Evolutionary conservation across 2,888 invertebrate genomes (phyloP).

Genomic region (Stegana nigrithorax): DNA sequence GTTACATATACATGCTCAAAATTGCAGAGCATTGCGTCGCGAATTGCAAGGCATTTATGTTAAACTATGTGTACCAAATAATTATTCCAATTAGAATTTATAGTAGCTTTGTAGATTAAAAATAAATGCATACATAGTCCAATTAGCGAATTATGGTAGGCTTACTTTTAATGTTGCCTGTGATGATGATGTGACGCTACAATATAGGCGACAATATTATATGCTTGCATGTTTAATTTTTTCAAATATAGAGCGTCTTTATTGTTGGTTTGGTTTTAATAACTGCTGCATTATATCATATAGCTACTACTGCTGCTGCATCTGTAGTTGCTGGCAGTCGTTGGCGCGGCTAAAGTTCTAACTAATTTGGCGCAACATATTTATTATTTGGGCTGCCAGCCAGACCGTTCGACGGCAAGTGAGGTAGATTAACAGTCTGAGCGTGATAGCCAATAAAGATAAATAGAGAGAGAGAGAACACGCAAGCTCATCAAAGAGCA

Average conservation of each 20-base stretch:
- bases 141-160: no score
- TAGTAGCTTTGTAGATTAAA: no score
- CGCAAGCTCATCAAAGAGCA: background rate
- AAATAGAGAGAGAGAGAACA: background rate
- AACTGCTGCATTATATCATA: no score
- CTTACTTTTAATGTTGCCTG: no score
- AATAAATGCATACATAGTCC: no score
- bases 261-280: no score
- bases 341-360: background rate
- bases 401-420: no score
- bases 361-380: background rate
- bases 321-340: background rate
- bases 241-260: background rate
- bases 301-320: background rate
- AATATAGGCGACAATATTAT: background rate
- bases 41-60: no score
- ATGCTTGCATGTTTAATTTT: background rate
- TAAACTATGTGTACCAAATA: no score
- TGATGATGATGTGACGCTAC: background rate
- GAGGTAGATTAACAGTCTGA: background rate
- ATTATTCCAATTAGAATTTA: no score
- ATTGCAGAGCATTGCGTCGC: no score
- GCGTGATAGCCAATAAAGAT: background rate
- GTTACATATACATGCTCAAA: no score
- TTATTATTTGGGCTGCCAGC: background rate